Base-by-base conservation (phyloP, 2,797 vertebrate genomes). In the Sciaenops ocellatus region DNA sequence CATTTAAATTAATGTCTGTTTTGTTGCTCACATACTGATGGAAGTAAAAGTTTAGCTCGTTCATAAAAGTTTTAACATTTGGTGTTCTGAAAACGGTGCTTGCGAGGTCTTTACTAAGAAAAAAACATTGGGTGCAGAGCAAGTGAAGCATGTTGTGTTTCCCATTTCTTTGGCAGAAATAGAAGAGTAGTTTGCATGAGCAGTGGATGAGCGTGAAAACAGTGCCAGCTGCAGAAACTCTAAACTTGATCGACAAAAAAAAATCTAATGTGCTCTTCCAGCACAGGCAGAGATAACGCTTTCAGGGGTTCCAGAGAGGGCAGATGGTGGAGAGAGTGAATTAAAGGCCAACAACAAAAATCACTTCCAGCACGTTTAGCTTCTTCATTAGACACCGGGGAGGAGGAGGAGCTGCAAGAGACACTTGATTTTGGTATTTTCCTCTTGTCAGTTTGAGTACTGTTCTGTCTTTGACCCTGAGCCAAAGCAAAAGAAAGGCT, bases 251-350 rank as follows among this genome's bases (percentile, higher is more conserved):
- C 68, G 76, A 60, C 82, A 69, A 57, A 80, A 75, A 64, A 69
- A 77, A 66, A 80, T 67, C 10, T 41, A 76, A 83, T 82, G 57
- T 79, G 77, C 26, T 77, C 76, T 69, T 64, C 7, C 64, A 61
- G 82, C 69, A 59, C 72, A 76, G 57, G 16, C 78, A 63, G 44
- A 80, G 67, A 71, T 62, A 54, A 75, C 76, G 60, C 72, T 46
- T 74, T 86, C 41, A 72, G 28, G 81, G 28, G 47, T 20, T 78
- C 55, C 79, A 82, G 61, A 65, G 41, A 77, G 79, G 87, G 78
- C 87, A 89, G 87, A 89, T 84, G 88, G 79, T 69, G 69, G 55
- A 64, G 63, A 82, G 57, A 64, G 59, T 59, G 70, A 89, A 79
- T 73, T 72, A 82, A 84, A 86, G 69, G 69, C 84, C 75, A 86